Base-by-base conservation (phyloP, 1,140 invertebrate genomes). In the Stratiolaelaps scimitus region DNA sequence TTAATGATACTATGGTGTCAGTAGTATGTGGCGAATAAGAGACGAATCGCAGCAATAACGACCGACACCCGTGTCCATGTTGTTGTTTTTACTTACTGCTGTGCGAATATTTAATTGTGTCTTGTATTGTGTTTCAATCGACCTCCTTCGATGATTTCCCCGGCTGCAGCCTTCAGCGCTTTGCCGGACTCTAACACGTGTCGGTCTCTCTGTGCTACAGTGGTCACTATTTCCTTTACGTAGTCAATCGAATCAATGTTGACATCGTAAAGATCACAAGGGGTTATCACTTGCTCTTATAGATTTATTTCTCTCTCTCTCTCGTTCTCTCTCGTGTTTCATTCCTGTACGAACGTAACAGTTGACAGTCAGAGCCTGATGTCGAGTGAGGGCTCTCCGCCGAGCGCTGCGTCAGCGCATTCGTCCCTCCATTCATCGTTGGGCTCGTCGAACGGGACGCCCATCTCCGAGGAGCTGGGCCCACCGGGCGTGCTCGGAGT, bases 401-500 rank as follows among this genome's bases (percentile, higher is more conserved):
- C 53, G 53, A 60, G 53, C 23, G 53, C 53, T 17, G 53, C 53
- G 2, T 60, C 53, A 2, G 34, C 34, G 34, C 34, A 40, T 10
- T 29, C 53, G 6, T 60, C 53, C 23, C 20, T 60, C 15, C 53
- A 60, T 26, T 60, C 53, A 15, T 60, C 53, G 53, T 26, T 60
- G 1, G 53, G 53, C 23, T 60, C 53, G 17, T 60, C 53, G 15
- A 60, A 60, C 23, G 53, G 53, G 17, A 60, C 53, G 15, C 53
- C 53, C 15, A 60, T 60, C 53, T 60, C 53, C 1, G 53, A 60
- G 34, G 53, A 60, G 17, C 74, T 78, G 48, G 69, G 67, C 70
- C 80, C 47, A 77, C 75, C 30, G 79, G 76, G 64, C 76, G 75
- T 69, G 79, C 78, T 71, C 79, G 79, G 60, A 72, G 82, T 70